phyloP scores from a whole-genome alignment of 2,797 vertebrate species.

The Arvicola amphibius region DNA sequence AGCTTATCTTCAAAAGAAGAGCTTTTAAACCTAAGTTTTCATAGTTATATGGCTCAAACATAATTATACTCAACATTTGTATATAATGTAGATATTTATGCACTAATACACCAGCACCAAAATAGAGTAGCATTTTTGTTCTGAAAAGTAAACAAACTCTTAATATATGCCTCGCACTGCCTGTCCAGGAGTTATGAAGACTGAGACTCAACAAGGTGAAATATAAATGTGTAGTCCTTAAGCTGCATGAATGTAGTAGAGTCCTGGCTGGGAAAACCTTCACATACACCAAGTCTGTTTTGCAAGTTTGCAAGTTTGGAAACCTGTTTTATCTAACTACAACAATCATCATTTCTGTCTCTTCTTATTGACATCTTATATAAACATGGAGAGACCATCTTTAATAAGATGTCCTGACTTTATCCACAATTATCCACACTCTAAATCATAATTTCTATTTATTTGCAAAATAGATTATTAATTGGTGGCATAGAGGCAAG shows the following conservation, averaged over 20 bases:
- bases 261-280: neutral
- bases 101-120: neutral
- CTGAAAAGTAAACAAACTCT: slow-evolving; percentile 25
- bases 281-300: slow-evolving; percentile 9
- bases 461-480: slow-evolving; percentile 50
- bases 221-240: slow-evolving; percentile 3
- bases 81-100: neutral
- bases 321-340: slow-evolving; percentile 25
- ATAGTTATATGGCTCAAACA: neutral
- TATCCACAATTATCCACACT: neutral
- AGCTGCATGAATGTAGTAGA: neutral
- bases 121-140: neutral
- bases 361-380: neutral
- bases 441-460: slow-evolving; percentile 18
- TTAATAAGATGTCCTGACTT: slow-evolving; percentile 28
- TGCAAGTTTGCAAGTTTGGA: neutral
- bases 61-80: slow-evolving; percentile 10
- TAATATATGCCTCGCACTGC: neutral
- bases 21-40: neutral
- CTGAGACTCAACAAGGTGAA: slow-evolving; percentile 45
- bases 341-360: neutral
- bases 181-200: neutral
- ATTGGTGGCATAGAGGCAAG: slow-evolving; percentile 39
- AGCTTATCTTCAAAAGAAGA: slow-evolving; percentile 55
- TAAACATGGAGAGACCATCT: neutral